Percentiles rank a stretch among this genome's conserved stretches.
These are phyloP conservation scores for Charaxes varanes DNA, from an alignment of 1,140 invertebrate species.

Conservation along the genomic window DNA sequence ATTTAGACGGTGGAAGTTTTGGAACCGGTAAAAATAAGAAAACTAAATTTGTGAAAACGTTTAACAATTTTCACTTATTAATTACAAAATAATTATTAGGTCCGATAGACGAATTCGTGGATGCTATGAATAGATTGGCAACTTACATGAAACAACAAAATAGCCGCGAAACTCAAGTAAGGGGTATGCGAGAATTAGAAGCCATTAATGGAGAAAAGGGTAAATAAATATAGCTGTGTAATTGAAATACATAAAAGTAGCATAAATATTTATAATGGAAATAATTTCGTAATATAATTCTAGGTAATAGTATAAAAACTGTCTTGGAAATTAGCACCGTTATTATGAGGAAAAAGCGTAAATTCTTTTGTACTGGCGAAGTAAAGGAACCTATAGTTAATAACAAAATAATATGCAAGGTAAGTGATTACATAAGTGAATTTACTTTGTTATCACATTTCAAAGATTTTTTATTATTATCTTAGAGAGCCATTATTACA, in stretches of 20 bases:
- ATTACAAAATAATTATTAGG: too few species aligned
- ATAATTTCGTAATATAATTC: conserved; percentile 7
- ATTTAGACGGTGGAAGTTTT: conserved; percentile 62
- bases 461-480: not conserved
- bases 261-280: too few species aligned
- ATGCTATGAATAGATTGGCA: conserved; percentile 60
- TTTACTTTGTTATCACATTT: too few species aligned
- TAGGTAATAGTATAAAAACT: conserved; percentile 66
- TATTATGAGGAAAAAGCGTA: conserved; percentile 60
- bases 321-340: conserved; percentile 60
- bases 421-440: conserved; percentile 23
- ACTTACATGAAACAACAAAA: conserved; percentile 64
- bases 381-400: conserved; percentile 65
- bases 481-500: too few species aligned
- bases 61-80: too few species aligned
- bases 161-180: conserved; percentile 55
- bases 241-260: not conserved
- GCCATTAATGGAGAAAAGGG: conserved; percentile 65
- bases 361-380: conserved; percentile 64
- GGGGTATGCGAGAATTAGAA: conserved; percentile 61
- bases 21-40: conserved; percentile 50
- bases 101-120: conserved; percentile 64
- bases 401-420: conserved; percentile 66
- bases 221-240: conserved; percentile 14
- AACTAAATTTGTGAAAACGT: too few species aligned